phyloP scores from a whole-genome alignment of 2,888 invertebrate species.

The Phrixothrix hirtus region DNA sequence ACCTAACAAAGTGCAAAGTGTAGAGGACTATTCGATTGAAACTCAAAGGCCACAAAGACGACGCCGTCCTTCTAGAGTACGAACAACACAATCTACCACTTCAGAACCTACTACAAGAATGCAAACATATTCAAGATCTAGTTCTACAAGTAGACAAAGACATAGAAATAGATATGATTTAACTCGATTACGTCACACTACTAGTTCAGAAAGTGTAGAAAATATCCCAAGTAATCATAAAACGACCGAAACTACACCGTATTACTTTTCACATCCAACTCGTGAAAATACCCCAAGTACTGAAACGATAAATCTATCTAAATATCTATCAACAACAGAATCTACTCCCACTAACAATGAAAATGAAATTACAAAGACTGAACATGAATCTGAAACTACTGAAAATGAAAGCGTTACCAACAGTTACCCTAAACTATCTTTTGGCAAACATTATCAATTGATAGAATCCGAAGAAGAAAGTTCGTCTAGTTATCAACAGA shows the following conservation, averaged over 20 bases:
- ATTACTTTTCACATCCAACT: slow-evolving; percentile 5
- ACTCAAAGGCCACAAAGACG: slow-evolving; percentile 33
- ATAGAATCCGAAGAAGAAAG: slow-evolving; percentile 9
- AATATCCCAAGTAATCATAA: slow-evolving; percentile 29
- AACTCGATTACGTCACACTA: slow-evolving; percentile 18
- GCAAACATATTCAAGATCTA: slow-evolving; percentile 5
- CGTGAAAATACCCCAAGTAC: slow-evolving; percentile 2
- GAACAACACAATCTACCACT: slow-evolving; percentile 14
- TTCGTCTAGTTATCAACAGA: neutral
- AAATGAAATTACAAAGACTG: slow-evolving; percentile 11
- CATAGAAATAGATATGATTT: slow-evolving; percentile 11
- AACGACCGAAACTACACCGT: slow-evolving; percentile 14
- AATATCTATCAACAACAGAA: slow-evolving; percentile 13
- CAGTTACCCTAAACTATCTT: slow-evolving; percentile 9
- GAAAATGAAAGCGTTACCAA: slow-evolving; percentile 6
- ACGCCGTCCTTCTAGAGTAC: slow-evolving; percentile 33
- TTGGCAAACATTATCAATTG: slow-evolving; percentile 3
- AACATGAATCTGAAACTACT: slow-evolving; percentile 7
- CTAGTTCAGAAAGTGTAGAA: slow-evolving; percentile 16
- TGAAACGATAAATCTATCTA: slow-evolving; percentile 2
- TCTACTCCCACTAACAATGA: slow-evolving; percentile 7
- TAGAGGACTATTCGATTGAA: slow-evolving; percentile 26
- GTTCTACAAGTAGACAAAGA: slow-evolving; percentile 7
- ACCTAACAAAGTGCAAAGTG: slow-evolving; percentile 41
- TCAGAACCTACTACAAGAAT: slow-evolving; percentile 6